Evolutionary conservation across 2,888 invertebrate genomes (phyloP), one percentile per base, ranked within the genome.

Genomic region (Eudemis profundana): DNA sequence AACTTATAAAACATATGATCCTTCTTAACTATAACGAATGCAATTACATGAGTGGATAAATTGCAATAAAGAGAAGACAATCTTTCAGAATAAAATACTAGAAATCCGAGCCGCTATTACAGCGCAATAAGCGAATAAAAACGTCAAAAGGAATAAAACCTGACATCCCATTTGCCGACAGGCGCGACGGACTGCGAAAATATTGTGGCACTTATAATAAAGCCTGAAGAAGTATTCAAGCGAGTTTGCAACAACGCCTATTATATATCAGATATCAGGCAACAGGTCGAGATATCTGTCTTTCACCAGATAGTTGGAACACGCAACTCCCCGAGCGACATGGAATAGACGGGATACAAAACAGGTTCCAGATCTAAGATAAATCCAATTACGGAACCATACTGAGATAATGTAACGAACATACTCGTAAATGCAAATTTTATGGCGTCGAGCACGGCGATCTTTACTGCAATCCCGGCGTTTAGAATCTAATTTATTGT

Each of bases 201-300:
- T 84, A 83, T 87, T 86, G 75, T 85, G 85, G 85, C 86, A 74
- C 74, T 72, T 74, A 77, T 72, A 70, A 75, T 74, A 67, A 54
- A 69, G 66, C 70, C 69, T 68, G 72, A 61, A 63, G 65, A 15
- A 61, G 56, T 17, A 17, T 54, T 38, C 54, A 61, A 49, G 53
- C 59, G 17, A 44, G 46, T 46, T 54, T 27, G 17, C 27, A 8
- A 15, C 27, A 8, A 23, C 50, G 46, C 23, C 4, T 64, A 54
- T 51, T 44, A 42, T 21, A 59, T 64, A 57, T 44, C 42, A 50
- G 51, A n/a, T n/a, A n/a, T n/a, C n/a, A n/a, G n/a, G n/a, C n/a
- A n/a, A n/a, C n/a, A n/a, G 17, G 8, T 40, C 40, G 47, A 64
- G 50, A 64, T 44, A 46, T 17, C 46, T 29, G 44, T 51, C 46